Base-by-base conservation (phyloP, 2,888 invertebrate species). In the Dryadula phaetusa region DNA sequence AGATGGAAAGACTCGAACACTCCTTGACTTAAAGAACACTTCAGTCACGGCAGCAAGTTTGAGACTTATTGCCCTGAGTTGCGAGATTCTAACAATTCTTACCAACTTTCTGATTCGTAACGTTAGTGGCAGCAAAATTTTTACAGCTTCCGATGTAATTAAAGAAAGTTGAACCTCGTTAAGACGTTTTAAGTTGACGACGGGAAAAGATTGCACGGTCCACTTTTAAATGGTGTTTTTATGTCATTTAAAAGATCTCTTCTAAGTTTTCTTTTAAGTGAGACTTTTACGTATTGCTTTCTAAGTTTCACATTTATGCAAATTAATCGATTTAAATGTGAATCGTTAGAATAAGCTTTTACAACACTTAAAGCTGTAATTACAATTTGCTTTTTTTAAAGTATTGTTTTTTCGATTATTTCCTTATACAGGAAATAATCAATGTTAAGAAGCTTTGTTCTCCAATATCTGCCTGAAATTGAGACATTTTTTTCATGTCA, bases 41-140 rank as follows among this genome's bases (percentile, higher is more conserved):
- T 73, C 81, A n/a, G 86, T 86, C 85, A 86, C 82, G 84, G 79
- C 74, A 76, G 72, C 67, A 83, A 78, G 74, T 79, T 75, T 70
- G 76, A 81, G 82, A 86, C 81, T 83, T 87, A 87, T 86, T 73
- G 84, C 82, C 42, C 34, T 14, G 22, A 62, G 54, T 64, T 64
- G 47, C 37, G 34, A 46, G 46, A 25, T 56, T 40, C 40, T 5
- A 40, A 56, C 56, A 62, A 46, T 63, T 63, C 62, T 47, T 61
- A 52, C 56, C 16, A 68, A 62, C 66, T 66, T 66, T 28, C 34
- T 22, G 62, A 56, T 69, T 44, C 61, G 42, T 46, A 63, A 58
- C 53, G 54, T 42, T 60, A 66, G 56, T 65, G 62, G 40, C 61
- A 34, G 66, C 28, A 49, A 47, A 60, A 49, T 54, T 69, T 69